phyloP scores from a whole-genome alignment of 2,888 invertebrate species.

The Xestia c-nigrum region DNA sequence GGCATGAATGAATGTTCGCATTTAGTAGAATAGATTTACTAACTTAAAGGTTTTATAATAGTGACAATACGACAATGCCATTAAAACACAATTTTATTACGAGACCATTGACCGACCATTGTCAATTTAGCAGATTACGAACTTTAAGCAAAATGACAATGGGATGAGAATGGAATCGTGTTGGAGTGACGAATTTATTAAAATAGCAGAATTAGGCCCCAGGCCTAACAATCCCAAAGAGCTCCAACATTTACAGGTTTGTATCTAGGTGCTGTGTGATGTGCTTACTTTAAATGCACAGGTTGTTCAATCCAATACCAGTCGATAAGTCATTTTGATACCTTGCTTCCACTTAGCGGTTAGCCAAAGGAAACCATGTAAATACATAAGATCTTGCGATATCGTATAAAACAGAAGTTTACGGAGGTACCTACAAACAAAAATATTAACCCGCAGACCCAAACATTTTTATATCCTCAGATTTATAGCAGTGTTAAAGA shows the following conservation, averaged over 20 bases:
- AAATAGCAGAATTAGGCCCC: too few relatives aligned
- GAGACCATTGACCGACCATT: too few relatives aligned
- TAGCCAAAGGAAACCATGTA: background rate
- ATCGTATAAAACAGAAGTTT: background rate
- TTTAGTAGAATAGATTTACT: too few relatives aligned
- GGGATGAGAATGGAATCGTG: too few relatives aligned
- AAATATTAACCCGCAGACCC: background rate
- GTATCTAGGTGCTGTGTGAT: background rate
- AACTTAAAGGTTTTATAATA: too few relatives aligned
- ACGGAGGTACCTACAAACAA: background rate
- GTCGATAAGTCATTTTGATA: background rate
- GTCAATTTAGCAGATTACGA: too few relatives aligned
- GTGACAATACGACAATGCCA: too few relatives aligned
- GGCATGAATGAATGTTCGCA: too few relatives aligned
- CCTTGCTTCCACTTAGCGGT: background rate
- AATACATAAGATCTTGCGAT: background rate
- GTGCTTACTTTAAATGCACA: background rate
- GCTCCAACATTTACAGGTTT: background rate
- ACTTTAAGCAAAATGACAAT: too few relatives aligned
- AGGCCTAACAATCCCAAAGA: background rate
- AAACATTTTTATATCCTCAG: slow-evolving; percentile 44
- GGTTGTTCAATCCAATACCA: background rate
- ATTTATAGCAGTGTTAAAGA: slow-evolving; percentile 45
- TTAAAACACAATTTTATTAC: too few relatives aligned
- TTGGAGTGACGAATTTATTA: too few relatives aligned